These are phyloP conservation scores for Phrynosoma platyrhinos DNA, from an alignment of 2,113 vertebrate genomes.

Conservation along the genomic window DNA sequence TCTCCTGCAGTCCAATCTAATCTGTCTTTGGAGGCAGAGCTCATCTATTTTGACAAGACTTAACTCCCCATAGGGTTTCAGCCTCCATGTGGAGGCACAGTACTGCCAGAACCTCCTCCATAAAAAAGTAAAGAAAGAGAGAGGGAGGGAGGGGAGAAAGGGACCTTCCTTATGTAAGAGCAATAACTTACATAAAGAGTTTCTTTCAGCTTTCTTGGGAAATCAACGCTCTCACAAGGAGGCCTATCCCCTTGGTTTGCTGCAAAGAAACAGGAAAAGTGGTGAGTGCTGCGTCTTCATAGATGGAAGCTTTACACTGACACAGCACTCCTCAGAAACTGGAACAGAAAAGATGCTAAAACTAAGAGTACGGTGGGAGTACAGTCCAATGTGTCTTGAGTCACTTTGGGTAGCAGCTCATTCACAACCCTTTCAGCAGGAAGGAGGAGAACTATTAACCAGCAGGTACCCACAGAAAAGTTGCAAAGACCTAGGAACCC, in stretches of 20 bases:
- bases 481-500: background rate
- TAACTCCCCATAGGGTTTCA: background rate
- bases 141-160: background rate
- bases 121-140: background rate
- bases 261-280: background rate
- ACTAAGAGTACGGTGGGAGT: background rate
- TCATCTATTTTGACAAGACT: background rate
- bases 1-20: background rate
- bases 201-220: background rate
- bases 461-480: background rate
- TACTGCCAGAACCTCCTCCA: background rate
- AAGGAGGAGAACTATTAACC: background rate
- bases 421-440: slow-evolving; percentile 11
- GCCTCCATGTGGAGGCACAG: background rate
- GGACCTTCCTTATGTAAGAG: background rate
- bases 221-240: background rate
- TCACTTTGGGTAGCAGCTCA: background rate
- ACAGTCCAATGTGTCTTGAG: background rate
- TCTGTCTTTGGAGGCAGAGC: background rate
- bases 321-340: background rate
- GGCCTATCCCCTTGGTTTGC: background rate
- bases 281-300: background rate
- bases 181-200: background rate
- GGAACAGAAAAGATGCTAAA: background rate
- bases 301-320: background rate